Evolutionary conservation across 2,797 vertebrate genomes (phyloP).

Genomic region (Enteromius radiatus): DNA sequence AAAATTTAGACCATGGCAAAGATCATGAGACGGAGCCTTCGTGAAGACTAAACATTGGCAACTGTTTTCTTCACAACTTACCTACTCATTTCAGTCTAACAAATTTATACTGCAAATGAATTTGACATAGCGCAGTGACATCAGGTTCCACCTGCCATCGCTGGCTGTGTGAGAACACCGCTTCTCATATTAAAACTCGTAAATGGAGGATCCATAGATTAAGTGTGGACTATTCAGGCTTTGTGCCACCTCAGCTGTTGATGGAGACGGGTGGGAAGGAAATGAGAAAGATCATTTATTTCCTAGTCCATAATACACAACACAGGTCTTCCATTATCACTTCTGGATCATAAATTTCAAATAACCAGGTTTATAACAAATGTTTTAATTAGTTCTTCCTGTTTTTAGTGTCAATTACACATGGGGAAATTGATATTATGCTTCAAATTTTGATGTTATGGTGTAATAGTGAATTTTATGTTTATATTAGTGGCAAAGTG

Average conservation of each 20-base stretch:
- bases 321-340: not conserved
- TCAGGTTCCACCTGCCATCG: conserved; percentile 19
- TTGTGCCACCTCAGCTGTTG: conserved; percentile 57
- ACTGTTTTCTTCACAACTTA: conserved; percentile 12
- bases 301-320: conserved; percentile 59
- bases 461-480: not conserved
- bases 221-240: conserved; percentile 59
- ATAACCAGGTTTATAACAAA: not conserved
- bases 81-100: not conserved
- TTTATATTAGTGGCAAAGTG: not conserved
- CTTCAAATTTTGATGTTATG: not conserved
- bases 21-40: conserved; percentile 1
- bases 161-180: not conserved
- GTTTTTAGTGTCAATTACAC: not conserved
- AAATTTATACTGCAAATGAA: not conserved
- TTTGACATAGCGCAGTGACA: conserved; percentile 1
- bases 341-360: not conserved
- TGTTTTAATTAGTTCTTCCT: not conserved
- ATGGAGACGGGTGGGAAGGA: conserved; percentile 49
- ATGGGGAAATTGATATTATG: not conserved
- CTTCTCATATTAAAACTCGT: conserved; percentile 31
- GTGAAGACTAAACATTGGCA: conserved; percentile 16
- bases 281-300: conserved; percentile 39
- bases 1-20: conserved; percentile 3
- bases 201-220: conserved; percentile 52